These are phyloP conservation scores for Leptodactylus fallax DNA, from an alignment of 2,797 vertebrate genomes.

Conservation along the genomic window DNA sequence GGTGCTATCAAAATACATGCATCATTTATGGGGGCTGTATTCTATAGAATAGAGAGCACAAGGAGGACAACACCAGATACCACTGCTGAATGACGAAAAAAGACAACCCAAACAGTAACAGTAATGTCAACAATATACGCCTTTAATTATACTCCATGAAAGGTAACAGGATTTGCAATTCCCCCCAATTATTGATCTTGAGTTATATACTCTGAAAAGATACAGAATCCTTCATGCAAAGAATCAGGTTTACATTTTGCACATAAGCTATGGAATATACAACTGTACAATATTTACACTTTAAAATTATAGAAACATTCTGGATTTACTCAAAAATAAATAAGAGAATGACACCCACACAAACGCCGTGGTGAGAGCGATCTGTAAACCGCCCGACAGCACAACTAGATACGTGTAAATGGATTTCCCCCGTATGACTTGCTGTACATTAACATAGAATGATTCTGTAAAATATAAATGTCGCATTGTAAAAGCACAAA, in stretches of 20 bases:
- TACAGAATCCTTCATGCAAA: conserved; percentile 74
- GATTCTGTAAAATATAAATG: conserved; percentile 69
- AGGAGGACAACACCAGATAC: background rate
- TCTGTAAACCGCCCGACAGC: conserved; percentile 76
- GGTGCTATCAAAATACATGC: too few species aligned
- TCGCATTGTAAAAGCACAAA: conserved; percentile 46
- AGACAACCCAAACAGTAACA: background rate
- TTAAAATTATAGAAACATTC: conserved; percentile 83
- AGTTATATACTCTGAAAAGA: conserved; percentile 65
- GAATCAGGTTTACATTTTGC: conserved; percentile 70
- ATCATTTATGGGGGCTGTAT: too few species aligned
- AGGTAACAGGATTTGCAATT: conserved; percentile 70
- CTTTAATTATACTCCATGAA: conserved; percentile 68
- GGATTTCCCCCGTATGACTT: conserved; percentile 69
- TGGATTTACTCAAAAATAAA: conserved; percentile 82
- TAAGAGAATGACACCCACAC: conserved; percentile 73
- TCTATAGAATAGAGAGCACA: background rate
- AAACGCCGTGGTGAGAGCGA: conserved; percentile 70
- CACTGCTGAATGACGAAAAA: background rate
- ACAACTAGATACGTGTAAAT: conserved; percentile 70
- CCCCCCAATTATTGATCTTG: conserved; percentile 59
- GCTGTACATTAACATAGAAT: conserved; percentile 70
- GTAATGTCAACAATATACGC: conserved; percentile 56
- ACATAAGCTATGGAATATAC: conserved; percentile 68
- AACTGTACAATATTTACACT: conserved; percentile 90